These are phyloP conservation scores for Drosophila pruinosa DNA, from an alignment of 1,140 invertebrate genomes.

Conservation along the genomic window DNA sequence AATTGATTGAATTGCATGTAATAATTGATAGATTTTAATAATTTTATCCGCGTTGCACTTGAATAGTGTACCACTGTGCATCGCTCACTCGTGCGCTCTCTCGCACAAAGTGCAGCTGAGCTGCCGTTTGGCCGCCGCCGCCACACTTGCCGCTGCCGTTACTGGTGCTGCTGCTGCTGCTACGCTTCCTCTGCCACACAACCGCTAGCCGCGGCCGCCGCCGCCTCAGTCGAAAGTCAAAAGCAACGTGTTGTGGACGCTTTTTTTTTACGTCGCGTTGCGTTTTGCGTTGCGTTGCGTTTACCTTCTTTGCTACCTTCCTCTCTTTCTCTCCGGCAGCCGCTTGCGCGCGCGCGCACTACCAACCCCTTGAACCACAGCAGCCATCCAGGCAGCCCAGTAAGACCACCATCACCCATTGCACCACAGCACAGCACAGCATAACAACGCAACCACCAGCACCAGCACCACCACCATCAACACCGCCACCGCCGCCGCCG, in stretches of 20 bases:
- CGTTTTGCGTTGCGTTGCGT: slow-evolving; percentile 52
- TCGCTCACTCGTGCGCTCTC: slow-evolving; percentile 52
- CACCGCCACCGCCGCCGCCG: not conserved
- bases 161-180: slow-evolving; percentile 41
- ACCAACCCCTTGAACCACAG: slow-evolving; percentile 27
- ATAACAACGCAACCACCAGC: slow-evolving; percentile 18
- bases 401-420: slow-evolving; percentile 16
- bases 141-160: slow-evolving; percentile 63
- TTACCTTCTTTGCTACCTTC: slow-evolving; percentile 55
- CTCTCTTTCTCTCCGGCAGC: slow-evolving; percentile 46
- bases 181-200: slow-evolving; percentile 58
- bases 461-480: not conserved
- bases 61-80: slow-evolving; percentile 32
- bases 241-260: slow-evolving; percentile 81
- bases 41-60: too few relatives aligned
- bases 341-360: slow-evolving; percentile 40
- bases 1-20: too few relatives aligned
- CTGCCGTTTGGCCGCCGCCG: slow-evolving; percentile 54
- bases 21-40: too few relatives aligned
- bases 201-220: slow-evolving; percentile 66
- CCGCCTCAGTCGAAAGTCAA: slow-evolving; percentile 80
- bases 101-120: slow-evolving; percentile 79
- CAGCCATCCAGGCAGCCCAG: slow-evolving; percentile 17
- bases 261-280: slow-evolving; percentile 77
- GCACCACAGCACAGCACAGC: slow-evolving; percentile 15